Evolutionary conservation across 2,113 vertebrate genomes (phyloP).

Genomic region (Urocitellus parryii): DNA sequence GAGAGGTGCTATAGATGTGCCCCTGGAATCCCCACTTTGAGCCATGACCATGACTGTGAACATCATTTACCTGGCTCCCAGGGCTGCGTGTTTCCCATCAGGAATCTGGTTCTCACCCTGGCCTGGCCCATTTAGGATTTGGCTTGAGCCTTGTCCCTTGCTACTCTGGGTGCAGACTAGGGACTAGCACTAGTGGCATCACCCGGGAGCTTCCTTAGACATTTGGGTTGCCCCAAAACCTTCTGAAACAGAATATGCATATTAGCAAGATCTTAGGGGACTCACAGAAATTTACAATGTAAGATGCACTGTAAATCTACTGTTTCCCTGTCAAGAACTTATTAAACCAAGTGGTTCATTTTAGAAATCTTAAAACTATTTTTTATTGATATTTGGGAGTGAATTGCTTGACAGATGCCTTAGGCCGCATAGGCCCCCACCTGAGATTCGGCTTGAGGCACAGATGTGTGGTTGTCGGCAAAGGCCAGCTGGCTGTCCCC

Average conservation of each 20-base stretch:
- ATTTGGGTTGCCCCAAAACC: background rate
- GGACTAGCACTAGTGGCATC: background rate
- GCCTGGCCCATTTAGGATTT: background rate
- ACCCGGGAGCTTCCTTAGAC: background rate
- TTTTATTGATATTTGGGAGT: background rate
- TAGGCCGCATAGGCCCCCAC: background rate
- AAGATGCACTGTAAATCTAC: background rate
- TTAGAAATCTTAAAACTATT: slow-evolving; percentile 20
- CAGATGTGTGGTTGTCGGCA: background rate
- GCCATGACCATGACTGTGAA: background rate
- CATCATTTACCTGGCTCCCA: background rate
- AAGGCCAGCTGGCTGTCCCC: background rate
- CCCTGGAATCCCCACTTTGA: background rate
- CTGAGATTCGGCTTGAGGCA: background rate
- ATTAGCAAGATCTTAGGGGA: background rate
- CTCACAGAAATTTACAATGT: background rate
- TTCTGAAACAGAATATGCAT: slow-evolving; percentile 18
- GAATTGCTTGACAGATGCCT: background rate
- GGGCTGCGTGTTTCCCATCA: background rate
- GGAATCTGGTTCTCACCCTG: background rate
- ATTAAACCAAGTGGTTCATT: background rate
- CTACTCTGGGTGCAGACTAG: background rate
- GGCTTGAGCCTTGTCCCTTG: background rate
- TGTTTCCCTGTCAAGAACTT: background rate
- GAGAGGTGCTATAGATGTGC: background rate